Evolutionary conservation across 1,140 invertebrate genomes (phyloP), one percentile per base, ranked within the genome.

Genomic region (Anoplolepis gracilipes): DNA sequence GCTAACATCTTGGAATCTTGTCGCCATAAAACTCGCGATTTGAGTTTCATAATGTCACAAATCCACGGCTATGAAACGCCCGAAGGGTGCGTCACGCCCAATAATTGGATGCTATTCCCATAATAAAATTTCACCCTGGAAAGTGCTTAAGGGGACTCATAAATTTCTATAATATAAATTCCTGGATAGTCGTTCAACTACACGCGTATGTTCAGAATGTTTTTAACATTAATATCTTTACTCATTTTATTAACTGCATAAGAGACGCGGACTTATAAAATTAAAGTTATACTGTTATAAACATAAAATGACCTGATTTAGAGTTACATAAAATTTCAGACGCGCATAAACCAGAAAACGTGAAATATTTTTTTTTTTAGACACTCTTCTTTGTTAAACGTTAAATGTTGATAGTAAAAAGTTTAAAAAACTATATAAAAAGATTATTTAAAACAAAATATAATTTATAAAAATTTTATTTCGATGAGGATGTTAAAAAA

Each of bases 81-180:
- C 30, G 36, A 72, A 59, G 67, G 53, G 28, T 13, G 7, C 25
- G 67, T 82, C 28, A 28, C 67, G 55, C 57, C 53, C 28, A 73
- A 82, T 82, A 82, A 82, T 82, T 82, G 78, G 53, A 82, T 72
- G 1, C 22, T 55, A 73, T 82, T 73, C 67, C 25, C 53, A 53
- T 82, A 82, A 82, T 82, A 82, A 82, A 82, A 82, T 82, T 82
- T 82, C 13, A 62, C 30, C 8, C 25, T 42, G 67, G 59, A 61
- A 82, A 59, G 36, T 59, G 78, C 78, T 73, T 39, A 72, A 82
- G 67, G 36, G 78, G 53, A 73, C 28, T 72, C 67, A 59, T 82
- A 82, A 82, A 73, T 82, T 82, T 82, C 67, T 82, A 82, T 73
- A 73, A 82, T 82, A 82, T 82, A 73, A 82, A 82, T 82, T 82